These are phyloP conservation scores for Cheilosia urbana DNA, from an alignment of 2,888 invertebrate species.

Conservation along the genomic window DNA sequence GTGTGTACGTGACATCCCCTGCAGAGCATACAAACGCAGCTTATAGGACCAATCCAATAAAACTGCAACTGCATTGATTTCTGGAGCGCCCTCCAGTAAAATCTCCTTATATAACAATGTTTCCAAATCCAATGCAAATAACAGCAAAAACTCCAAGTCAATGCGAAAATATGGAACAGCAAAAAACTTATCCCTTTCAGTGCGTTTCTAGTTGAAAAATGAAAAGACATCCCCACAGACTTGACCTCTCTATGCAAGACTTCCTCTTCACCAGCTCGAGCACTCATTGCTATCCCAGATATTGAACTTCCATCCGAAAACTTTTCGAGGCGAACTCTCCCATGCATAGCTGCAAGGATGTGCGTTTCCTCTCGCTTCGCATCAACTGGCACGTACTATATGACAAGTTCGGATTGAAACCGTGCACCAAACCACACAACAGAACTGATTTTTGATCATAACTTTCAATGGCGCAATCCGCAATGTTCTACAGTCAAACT, in stretches of 20 bases:
- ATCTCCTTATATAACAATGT: too few species aligned
- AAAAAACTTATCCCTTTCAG: slow-evolving; percentile 37
- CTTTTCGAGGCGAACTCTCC: slow-evolving; percentile 52
- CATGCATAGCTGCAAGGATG: slow-evolving; percentile 58
- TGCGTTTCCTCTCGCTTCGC: slow-evolving; percentile 36
- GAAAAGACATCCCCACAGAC: slow-evolving; percentile 34
- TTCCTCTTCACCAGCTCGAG: not conserved
- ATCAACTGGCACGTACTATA: slow-evolving; percentile 64
- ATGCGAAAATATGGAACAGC: not conserved
- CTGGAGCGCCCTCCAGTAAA: too few species aligned
- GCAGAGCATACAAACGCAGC: too few species aligned
- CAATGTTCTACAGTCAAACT: not conserved
- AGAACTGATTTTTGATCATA: slow-evolving; percentile 28
- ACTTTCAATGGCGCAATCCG: slow-evolving; percentile 18
- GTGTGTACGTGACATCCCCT: too few species aligned
- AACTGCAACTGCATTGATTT: too few species aligned
- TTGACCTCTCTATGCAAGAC: slow-evolving; percentile 17
- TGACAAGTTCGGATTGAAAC: slow-evolving; percentile 70
- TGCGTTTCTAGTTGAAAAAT: slow-evolving; percentile 38
- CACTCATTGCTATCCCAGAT: slow-evolving; percentile 12
- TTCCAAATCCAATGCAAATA: not conserved
- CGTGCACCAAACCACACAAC: slow-evolving; percentile 38
- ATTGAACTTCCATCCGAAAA: slow-evolving; percentile 43
- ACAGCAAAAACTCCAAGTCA: not conserved
- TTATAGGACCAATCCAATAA: too few species aligned